Base-by-base conservation (phyloP, 1,140 invertebrate species). In the Sipha flava region DNA sequence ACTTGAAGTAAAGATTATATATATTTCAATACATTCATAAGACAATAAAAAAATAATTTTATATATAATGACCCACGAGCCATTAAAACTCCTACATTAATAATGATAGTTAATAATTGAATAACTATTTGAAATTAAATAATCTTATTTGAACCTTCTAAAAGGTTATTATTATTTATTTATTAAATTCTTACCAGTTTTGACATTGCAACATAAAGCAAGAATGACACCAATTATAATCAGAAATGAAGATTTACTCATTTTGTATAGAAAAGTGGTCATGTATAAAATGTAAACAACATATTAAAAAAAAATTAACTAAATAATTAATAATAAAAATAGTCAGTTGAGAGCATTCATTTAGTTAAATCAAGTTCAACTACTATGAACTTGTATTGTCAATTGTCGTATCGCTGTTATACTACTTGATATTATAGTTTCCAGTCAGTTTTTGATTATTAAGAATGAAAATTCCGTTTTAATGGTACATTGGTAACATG, bases 131-230 rank as follows among this genome's bases (percentile, higher is more conserved):
- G n/a, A n/a, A n/a, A n/a, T n/a, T n/a, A n/a, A n/a, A n/a, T n/a
- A n/a, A n/a, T n/a, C n/a, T n/a, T n/a, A n/a, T n/a, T n/a, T n/a
- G n/a, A n/a, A n/a, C n/a, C n/a, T n/a, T n/a, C n/a, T n/a, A n/a
- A n/a, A n/a, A n/a, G n/a, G n/a, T n/a, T n/a, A n/a, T n/a, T n/a
- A n/a, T n/a, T n/a, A n/a, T n/a, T n/a, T n/a, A n/a, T n/a, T n/a
- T n/a, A n/a, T n/a, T n/a, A n/a, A n/a, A n/a, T n/a, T n/a, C 73
- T 77, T 3, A 77, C 73, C 73, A 77, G 73, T 40, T 77, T 77
- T 77, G 18, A 54, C 47, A n/a, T 37, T 43, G 10, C 18, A 34
- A 18, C 34, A 77, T 26, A 52, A 37, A 18, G 21, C 5, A 77
- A 40, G 6, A 59, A 40, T 16, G 16, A 77, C 1, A 43, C 7